Conservation (phyloP, 2,113 vertebrate genomes). For the Excalfactoria chinensis region DNA sequence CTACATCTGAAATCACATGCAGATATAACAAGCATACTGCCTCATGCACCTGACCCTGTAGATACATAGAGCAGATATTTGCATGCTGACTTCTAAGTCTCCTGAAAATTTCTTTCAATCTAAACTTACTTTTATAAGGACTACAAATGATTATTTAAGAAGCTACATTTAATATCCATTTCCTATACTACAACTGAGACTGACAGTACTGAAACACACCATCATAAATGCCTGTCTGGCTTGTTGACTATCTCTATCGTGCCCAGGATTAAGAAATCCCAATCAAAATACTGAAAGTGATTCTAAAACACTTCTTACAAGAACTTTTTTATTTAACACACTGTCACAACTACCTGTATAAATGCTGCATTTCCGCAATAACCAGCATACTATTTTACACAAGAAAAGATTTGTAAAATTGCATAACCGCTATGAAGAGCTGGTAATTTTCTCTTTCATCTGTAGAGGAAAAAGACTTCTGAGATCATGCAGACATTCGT, state of each 20-base stretch:
- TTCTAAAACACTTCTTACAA: neutral
- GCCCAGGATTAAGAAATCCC: neutral
- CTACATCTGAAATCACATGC: neutral
- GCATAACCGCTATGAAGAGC: neutral
- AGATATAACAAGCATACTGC: neutral
- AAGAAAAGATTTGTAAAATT: neutral
- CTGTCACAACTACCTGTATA: neutral
- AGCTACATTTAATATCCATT: neutral
- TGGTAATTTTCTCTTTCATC: neutral
- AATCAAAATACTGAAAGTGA: neutral
- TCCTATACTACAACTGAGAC: neutral
- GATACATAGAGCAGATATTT: neutral
- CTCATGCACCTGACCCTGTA: neutral
- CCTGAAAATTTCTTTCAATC: neutral
- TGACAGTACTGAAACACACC: neutral
- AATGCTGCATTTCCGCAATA: neutral
- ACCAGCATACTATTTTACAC: neutral
- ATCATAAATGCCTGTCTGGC: neutral
- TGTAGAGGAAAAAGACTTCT: neutral
- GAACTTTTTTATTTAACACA: neutral
- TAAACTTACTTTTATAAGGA: neutral
- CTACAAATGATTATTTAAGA: neutral
- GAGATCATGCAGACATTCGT: neutral
- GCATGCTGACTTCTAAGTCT: neutral
- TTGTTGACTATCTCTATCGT: neutral